Evolutionary conservation across 2,888 invertebrate genomes (phyloP), one percentile per base, ranked within the genome.

Genomic region (Oligia strigilis): DNA sequence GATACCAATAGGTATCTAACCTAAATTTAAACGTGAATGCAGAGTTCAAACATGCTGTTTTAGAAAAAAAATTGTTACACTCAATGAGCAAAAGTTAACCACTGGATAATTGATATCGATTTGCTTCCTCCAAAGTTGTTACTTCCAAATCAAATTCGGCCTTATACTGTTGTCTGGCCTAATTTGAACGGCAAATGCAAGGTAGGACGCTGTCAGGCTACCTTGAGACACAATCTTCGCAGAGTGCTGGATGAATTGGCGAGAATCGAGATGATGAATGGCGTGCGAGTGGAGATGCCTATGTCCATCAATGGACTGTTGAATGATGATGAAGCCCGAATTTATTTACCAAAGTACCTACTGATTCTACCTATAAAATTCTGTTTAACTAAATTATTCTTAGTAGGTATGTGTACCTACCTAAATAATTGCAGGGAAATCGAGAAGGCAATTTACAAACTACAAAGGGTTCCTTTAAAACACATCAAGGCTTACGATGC

Each of bases 401-500:
- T 6, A 79, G 17, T n/a, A 58, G 11, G 55, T 58, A 40, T 40
- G 40, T 40, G 40, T 40, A 40, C 40, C 5, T 5, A 65, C 6
- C 19, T 11, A 58, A 23, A 29, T 36, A 40, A 8, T 95, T 96
- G 2, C 95, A 99, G 98, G 91, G 99, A 98, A 93, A 99, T 99
- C 91, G 99, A 99, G 95, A 98, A 98, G 90, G 99, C 99, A 9
- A 99, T 99, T 92, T 99, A 99, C 94, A 99, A 98, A 95, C 97
- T 99, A 87, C 98, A 99, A 85, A 98, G 98, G 92, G 98, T 98
- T 86, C 99, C 99, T 95, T 97, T 98, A 90, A 98, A 98, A 87
- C 99, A 99, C 95, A 99, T 99, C 94, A 98, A 98, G 93, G 99
- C 99, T 87, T 99, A 99, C 95, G 99, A 99, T 96, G 99, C 99